phyloP scores from a whole-genome alignment of 2,797 vertebrate genomes.

The Gila robusta region DNA sequence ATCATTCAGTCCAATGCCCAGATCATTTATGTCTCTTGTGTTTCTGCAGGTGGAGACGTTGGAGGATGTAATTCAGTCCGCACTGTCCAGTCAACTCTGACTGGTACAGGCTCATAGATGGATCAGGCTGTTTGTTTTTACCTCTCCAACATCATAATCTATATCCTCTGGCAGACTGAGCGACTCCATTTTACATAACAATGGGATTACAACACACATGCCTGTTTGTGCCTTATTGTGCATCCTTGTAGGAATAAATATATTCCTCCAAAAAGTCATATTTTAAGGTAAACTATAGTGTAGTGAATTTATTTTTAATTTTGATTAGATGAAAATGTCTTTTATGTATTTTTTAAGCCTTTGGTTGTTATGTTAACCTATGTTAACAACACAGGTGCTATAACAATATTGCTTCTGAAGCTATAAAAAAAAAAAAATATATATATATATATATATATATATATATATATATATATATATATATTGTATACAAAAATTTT shows the following conservation, averaged over 20 bases:
- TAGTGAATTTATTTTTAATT: background rate
- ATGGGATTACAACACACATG: slow-evolving; percentile 64
- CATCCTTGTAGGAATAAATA: slow-evolving; percentile 38
- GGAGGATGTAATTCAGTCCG: slow-evolving; percentile 65
- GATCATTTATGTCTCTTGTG: slow-evolving; percentile 27
- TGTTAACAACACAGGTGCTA: background rate
- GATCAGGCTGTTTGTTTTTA: slow-evolving; percentile 34
- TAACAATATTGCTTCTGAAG: background rate
- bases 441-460: too few relatives aligned
- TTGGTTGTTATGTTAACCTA: background rate
- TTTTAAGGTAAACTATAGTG: background rate
- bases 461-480: too few relatives aligned
- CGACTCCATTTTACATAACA: slow-evolving; percentile 72
- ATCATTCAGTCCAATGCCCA: background rate
- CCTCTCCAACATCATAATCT: slow-evolving; percentile 46
- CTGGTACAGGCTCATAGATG: background rate
- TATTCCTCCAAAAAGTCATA: background rate
- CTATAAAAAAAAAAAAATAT: too few relatives aligned
- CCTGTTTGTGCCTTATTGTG: slow-evolving; percentile 51
- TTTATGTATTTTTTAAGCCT: background rate
- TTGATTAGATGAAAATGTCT: background rate
- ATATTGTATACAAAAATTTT: background rate
- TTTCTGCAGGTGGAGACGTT: slow-evolving; percentile 64
- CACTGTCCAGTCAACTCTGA: slow-evolving; percentile 66
- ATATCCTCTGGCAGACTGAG: slow-evolving; percentile 63